Evolutionary conservation across 2,888 invertebrate genomes (phyloP).

Genomic region (Diploptera punctata): DNA sequence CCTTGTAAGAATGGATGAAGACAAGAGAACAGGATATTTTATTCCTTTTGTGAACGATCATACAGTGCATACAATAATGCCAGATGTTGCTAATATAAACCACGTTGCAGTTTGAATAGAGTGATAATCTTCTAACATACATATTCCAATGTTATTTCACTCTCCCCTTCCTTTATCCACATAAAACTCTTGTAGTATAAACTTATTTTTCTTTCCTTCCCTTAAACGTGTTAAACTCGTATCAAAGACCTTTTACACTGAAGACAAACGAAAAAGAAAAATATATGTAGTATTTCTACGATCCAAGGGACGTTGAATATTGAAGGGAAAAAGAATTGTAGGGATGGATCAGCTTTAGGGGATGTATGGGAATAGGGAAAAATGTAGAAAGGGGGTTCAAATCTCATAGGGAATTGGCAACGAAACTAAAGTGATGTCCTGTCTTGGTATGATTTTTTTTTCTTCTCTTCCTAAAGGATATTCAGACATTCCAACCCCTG

Average conservation of each 20-base stretch:
- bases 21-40: too few relatives aligned
- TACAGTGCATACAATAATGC: too few relatives aligned
- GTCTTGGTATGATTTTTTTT: constrained; percentile 16
- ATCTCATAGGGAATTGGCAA: constrained; percentile 29
- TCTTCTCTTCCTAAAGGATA: constrained; percentile 27
- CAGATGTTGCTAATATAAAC: too few relatives aligned
- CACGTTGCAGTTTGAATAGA: neutral
- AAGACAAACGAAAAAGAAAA: constrained; percentile 24
- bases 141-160: neutral
- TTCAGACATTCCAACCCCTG: constrained; percentile 21
- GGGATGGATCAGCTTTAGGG: constrained; percentile 18
- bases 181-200: constrained; percentile 22
- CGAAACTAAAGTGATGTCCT: constrained; percentile 20
- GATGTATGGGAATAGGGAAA: constrained; percentile 11
- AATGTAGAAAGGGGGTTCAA: constrained; percentile 21
- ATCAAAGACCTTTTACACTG: constrained; percentile 35
- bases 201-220: constrained; percentile 5
- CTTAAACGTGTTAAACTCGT: constrained; percentile 34
- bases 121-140: neutral
- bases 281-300: constrained; percentile 4
- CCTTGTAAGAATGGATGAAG: too few relatives aligned
- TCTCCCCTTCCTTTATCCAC: neutral
- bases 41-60: too few relatives aligned
- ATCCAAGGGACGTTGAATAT: constrained; percentile 28
- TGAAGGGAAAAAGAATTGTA: constrained; percentile 18